Conservation (phyloP, 2,797 vertebrate genomes). For the Coilia nasus region DNA sequence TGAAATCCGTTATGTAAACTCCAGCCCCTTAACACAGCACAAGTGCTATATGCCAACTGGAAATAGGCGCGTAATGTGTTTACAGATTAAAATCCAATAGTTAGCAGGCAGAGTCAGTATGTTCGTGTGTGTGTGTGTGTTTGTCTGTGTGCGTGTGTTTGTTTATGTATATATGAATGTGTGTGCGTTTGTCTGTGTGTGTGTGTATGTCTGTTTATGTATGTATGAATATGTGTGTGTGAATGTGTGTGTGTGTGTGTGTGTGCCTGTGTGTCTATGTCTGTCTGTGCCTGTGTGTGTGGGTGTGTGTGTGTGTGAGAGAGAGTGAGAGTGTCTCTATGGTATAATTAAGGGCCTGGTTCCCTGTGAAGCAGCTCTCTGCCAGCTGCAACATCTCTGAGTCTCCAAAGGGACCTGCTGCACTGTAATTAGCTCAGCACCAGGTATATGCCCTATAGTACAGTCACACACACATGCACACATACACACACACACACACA, state of each 20-base stretch:
- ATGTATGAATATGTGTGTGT: background rate
- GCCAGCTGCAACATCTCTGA: slow-evolving; percentile 47
- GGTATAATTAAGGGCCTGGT: slow-evolving; percentile 52
- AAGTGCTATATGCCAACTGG: background rate
- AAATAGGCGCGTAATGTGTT: slow-evolving; percentile 39
- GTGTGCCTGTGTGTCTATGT: slow-evolving; percentile 13
- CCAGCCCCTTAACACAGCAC: background rate
- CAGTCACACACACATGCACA: background rate
- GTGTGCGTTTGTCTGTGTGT: background rate
- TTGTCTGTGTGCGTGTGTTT: background rate
- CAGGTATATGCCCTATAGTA: slow-evolving; percentile 21
- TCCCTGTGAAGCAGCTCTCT: slow-evolving; percentile 40
- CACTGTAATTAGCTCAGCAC: slow-evolving; percentile 53
- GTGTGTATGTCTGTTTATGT: background rate
- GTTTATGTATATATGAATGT: background rate
- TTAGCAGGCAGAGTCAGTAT: background rate
- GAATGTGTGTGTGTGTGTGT: background rate
- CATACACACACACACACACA: too few relatives aligned
- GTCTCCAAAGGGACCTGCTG: slow-evolving; percentile 41
- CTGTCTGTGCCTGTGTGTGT: background rate
- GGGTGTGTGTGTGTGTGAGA: background rate
- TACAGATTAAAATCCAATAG: slow-evolving; percentile 41
- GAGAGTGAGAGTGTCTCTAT: slow-evolving; percentile 31
- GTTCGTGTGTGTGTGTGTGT: background rate
- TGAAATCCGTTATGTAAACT: slow-evolving; percentile 11